Evolutionary conservation across 2,888 invertebrate species (phyloP), one percentile per base, ranked within the genome.

Genomic region (Zeuzera pyrina): DNA sequence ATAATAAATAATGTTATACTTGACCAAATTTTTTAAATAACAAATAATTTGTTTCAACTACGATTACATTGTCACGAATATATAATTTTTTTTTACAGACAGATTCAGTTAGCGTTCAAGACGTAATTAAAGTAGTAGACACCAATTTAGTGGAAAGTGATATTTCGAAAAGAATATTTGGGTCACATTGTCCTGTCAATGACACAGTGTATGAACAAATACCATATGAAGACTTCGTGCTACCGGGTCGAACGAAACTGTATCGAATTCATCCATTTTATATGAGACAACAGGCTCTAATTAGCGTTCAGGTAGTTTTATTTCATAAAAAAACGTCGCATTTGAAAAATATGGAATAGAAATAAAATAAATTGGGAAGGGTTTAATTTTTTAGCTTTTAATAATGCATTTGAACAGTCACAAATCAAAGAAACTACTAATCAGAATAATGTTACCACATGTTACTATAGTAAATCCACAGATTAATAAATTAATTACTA

Each of bases 141-240:
- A 63, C 60, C 0, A 58, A 66, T 41, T 38, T 84, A 13, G 56
- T 73, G 2, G 67, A 73, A 36, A 70, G 54, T 34, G 57, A 57
- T 34, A 66, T 83, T 12, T 78, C 84, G 1, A 76, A 62, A 28
- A 57, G 70, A 36, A 52, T 85, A 29, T 51, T 81, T 15, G 77
- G 83, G 5, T 48, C 52, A 1, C 72, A 77, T 38, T 84, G 84
- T 41, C 52, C 70, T 2, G 59, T 68, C 32, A 83, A 79, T 35
- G 60, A 51, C n/a, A 68, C 76, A 0, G 45, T 39, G 4, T 66
- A 57, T 29, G 54, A 54, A 15, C 76, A 85, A 45, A 51, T 77
- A 0, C 65, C 69, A 36, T 84, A 84, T 32, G 89, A 89, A 60
- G 88, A 89, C 53, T 89, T 86, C 39, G 71, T 87, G 7, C 66